phyloP scores from a whole-genome alignment of 2,888 invertebrate genomes.

The Tyria jacobaeae region DNA sequence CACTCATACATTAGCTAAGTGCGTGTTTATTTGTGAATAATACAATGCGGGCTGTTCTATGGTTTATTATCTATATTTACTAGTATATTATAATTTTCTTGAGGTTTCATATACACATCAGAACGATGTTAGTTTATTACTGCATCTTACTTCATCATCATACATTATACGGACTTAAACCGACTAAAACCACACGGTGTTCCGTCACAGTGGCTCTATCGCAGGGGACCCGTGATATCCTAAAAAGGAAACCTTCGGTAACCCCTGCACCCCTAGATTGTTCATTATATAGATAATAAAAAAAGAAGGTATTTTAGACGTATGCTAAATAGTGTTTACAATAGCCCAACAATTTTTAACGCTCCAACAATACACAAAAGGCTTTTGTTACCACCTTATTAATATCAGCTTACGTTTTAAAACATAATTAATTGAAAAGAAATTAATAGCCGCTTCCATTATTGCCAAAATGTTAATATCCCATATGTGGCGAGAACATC shows the following conservation, averaged over 20 bases:
- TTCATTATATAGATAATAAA: too few relatives aligned
- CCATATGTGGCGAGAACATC: conserved; percentile 28
- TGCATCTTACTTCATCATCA: too few relatives aligned
- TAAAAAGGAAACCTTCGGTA: too few relatives aligned
- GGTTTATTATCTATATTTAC: background rate
- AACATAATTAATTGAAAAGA: conserved; percentile 46
- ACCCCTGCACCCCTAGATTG: too few relatives aligned
- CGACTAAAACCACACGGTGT: too few relatives aligned
- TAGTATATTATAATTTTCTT: background rate
- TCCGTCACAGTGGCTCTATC: too few relatives aligned
- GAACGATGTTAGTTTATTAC: too few relatives aligned
- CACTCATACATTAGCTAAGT: conserved; percentile 10
- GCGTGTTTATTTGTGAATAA: conserved; percentile 20
- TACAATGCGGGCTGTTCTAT: conserved; percentile 4
- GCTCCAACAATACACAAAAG: background rate
- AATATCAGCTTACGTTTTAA: conserved; percentile 24
- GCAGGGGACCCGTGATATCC: too few relatives aligned
- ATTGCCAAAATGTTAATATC: conserved; percentile 45
- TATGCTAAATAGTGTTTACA: too few relatives aligned
- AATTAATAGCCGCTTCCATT: conserved; percentile 35
- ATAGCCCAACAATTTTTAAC: too few relatives aligned
- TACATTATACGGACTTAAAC: too few relatives aligned
- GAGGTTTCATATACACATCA: background rate
- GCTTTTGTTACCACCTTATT: background rate
- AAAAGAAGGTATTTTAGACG: too few relatives aligned